Conservation (phyloP, 2,113 vertebrate species). For the Formicarius rufipectus region DNA sequence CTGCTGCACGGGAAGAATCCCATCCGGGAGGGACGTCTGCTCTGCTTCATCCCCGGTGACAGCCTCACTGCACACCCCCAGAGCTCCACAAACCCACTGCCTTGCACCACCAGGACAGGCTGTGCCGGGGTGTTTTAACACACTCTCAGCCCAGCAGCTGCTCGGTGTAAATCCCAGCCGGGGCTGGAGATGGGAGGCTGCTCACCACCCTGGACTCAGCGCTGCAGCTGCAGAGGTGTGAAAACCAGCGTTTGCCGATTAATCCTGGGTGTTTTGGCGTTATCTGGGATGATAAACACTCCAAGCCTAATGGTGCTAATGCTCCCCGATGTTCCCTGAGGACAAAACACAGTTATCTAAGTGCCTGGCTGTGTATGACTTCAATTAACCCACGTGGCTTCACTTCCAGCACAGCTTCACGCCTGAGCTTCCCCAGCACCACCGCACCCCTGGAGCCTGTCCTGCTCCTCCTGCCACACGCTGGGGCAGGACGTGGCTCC, state of each 20-base stretch:
- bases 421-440: accelerated
- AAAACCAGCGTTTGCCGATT: accelerated
- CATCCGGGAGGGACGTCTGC: not conserved
- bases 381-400: accelerated
- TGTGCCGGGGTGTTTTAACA: not conserved
- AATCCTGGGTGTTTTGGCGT: accelerated
- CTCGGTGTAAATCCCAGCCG: accelerated
- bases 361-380: accelerated
- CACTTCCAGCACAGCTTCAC: not conserved
- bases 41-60: not conserved
- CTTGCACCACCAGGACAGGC: accelerated
- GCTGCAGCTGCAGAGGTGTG: not conserved
- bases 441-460: accelerated
- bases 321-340: not conserved
- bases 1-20: not conserved
- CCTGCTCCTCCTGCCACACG: accelerated
- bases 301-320: not conserved
- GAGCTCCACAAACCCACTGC: accelerated
- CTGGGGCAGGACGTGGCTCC: not conserved
- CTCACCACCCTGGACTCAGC: not conserved
- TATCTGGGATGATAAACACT: not conserved
- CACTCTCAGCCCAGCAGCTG: not conserved
- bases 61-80: not conserved
- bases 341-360: no score
- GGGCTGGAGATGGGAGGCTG: accelerated